These are phyloP conservation scores for Gasterosteus nipponicus DNA, from an alignment of 2,113 vertebrate species.

Conservation along the genomic window DNA sequence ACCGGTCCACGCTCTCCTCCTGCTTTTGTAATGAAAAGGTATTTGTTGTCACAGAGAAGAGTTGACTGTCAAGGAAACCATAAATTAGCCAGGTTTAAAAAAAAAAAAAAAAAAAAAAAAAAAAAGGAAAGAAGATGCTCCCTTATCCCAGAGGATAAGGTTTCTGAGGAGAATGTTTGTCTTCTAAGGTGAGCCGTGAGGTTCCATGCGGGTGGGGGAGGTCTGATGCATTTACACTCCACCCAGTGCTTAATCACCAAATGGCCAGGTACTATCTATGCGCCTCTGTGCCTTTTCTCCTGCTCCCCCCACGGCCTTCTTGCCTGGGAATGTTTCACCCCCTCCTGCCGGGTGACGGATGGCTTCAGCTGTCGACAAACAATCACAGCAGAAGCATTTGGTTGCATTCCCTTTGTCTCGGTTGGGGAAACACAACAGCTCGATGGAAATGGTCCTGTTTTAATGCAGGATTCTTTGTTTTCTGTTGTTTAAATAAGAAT, in stretches of 20 bases:
- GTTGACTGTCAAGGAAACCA: constrained; percentile 76
- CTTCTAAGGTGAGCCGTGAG: constrained; percentile 63
- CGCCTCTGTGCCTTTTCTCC: constrained; percentile 35
- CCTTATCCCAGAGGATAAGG: constrained; percentile 70
- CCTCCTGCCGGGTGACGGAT: constrained; percentile 78
- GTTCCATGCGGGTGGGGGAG: constrained; percentile 51
- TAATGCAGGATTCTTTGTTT: constrained; percentile 41
- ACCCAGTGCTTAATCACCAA: constrained; percentile 73
- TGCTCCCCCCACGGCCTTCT: constrained; percentile 41
- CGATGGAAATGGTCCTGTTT: constrained; percentile 54
- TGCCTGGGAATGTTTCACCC: constrained; percentile 64
- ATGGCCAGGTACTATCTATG: constrained; percentile 78
- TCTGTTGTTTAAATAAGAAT: constrained; percentile 55
- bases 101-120: constrained; percentile 42
- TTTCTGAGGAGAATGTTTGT: constrained; percentile 73
- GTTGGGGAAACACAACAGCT: constrained; percentile 59
- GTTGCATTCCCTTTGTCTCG: constrained; percentile 73
- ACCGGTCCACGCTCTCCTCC: constrained; percentile 58
- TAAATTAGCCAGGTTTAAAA: constrained; percentile 70
- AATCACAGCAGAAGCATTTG: constrained; percentile 76
- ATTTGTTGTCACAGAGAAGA: constrained; percentile 81
- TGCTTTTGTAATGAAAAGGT: constrained; percentile 80
- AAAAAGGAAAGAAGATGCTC: constrained; percentile 61
- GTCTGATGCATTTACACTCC: constrained; percentile 66
- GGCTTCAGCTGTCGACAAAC: constrained; percentile 80